Conservation (phyloP, 1,140 invertebrate genomes). For the Calycopis cecrops region DNA sequence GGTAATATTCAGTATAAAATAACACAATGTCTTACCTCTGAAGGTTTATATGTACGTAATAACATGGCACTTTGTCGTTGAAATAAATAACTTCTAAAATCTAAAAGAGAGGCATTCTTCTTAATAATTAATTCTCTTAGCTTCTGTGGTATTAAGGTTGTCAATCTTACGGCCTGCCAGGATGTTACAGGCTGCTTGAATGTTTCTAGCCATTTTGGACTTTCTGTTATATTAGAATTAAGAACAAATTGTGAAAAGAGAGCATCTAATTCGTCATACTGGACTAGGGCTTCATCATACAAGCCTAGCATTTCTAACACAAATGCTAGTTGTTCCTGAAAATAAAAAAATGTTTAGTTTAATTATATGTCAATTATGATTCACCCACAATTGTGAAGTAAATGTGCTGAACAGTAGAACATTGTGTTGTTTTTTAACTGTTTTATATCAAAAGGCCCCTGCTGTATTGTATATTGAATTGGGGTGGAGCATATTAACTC, state of each 20-base stretch:
- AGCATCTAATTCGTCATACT: slow-evolving; percentile 98
- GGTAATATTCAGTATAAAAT: too few relatives aligned
- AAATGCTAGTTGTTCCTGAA: slow-evolving; percentile 95
- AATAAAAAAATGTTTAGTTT: slow-evolving; percentile 31
- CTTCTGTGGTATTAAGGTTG: slow-evolving; percentile 79
- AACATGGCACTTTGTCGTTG: slow-evolving; percentile 93
- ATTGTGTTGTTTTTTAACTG: too few relatives aligned
- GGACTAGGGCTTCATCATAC: slow-evolving; percentile 95
- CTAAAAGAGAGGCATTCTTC: slow-evolving; percentile 85
- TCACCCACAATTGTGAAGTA: background rate
- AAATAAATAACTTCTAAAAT: slow-evolving; percentile 96
- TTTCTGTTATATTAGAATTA: slow-evolving; percentile 90
- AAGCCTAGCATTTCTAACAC: slow-evolving; percentile 95
- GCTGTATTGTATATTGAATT: too few relatives aligned
- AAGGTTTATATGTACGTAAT: slow-evolving; percentile 84
- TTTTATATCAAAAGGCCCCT: too few relatives aligned
- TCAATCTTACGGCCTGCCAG: slow-evolving; percentile 89
- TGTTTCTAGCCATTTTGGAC: slow-evolving; percentile 86
- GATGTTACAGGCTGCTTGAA: slow-evolving; percentile 85
- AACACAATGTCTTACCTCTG: slow-evolving; percentile 78
- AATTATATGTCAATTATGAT: too few relatives aligned
- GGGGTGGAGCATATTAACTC: too few relatives aligned
- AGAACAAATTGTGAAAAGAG: slow-evolving; percentile 97
- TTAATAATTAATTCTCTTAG: slow-evolving; percentile 82
- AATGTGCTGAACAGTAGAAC: background rate